Evolutionary conservation across 2,888 invertebrate genomes (phyloP), one percentile per base, ranked within the genome.

Genomic region (Biston stratarius): DNA sequence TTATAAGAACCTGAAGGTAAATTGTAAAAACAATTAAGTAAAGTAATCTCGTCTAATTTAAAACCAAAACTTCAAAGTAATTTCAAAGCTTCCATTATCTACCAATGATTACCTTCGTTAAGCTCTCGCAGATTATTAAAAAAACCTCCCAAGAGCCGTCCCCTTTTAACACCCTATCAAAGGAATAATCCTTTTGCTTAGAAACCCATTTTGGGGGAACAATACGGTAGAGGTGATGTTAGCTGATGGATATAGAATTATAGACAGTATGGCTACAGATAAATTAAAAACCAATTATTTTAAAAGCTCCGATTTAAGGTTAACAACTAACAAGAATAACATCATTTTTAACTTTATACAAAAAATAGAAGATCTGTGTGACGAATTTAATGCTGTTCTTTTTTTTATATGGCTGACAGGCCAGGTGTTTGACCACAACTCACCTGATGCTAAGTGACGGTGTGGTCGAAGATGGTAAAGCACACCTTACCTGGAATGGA

Each of bases 181-280:
- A 68, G 69, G 61, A 78, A 81, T 83, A 80, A 80, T 79, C 79
- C 75, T 74, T 80, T 77, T 71, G 67, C 64, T 66, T 56, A 55
- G 61, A 48, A 66, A 60, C 70, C 71, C 72, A 63, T 70, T 69
- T 68, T 66, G 64, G 68, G 72, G 69, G 69, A 71, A 73, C 76
- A 77, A 78, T 72, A 44, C 52, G 73, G 71, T 74, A 38, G 69
- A 68, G 62, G 64, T 67, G 63, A 70, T 71, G 76, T 74, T 72
- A 10, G 14, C 55, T 55, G 55, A 42, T 55, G 42, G 24, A 33
- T 55, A 33, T 55, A 55, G 33, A 55, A 15, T 55, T 42, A 24
- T 36, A 38, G 24, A 45, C 51, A 44, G 57, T 57, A 52, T 51
- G 34, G 51, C 33, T 6, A 49, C 9, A 15, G 0, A 9, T 15